Conservation (phyloP, 2,113 vertebrate genomes). For the Prinia subflava region DNA sequence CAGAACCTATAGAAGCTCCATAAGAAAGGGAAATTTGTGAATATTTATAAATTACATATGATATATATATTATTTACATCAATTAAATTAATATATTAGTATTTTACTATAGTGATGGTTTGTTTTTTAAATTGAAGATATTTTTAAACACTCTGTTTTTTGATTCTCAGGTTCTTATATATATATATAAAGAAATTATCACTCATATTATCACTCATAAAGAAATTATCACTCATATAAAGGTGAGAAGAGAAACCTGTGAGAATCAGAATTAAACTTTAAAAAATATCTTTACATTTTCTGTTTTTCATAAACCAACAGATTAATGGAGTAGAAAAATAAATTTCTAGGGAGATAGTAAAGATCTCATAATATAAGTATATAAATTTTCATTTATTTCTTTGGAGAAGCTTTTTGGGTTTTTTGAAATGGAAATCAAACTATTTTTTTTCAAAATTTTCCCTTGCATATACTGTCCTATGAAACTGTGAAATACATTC, state of each 20-base stretch:
- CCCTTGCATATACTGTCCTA: background rate
- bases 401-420: rapidly evolving
- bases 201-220: too few species aligned
- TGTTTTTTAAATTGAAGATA: background rate
- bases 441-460: background rate
- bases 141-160: background rate
- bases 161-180: background rate
- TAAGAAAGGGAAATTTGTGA: background rate
- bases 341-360: background rate
- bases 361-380: background rate
- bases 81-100: background rate
- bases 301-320: background rate
- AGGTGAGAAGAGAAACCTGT: background rate
- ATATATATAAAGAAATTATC: background rate
- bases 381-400: background rate
- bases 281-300: background rate
- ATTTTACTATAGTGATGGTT: background rate
- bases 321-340: background rate
- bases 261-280: background rate
- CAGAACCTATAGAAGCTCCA: background rate
- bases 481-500: background rate
- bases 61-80: background rate
- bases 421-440: background rate
- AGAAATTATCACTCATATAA: background rate
- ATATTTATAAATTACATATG: background rate